Conservation (phyloP, 2,888 invertebrate species). For the Gastracanthus pulcherrimus region DNA sequence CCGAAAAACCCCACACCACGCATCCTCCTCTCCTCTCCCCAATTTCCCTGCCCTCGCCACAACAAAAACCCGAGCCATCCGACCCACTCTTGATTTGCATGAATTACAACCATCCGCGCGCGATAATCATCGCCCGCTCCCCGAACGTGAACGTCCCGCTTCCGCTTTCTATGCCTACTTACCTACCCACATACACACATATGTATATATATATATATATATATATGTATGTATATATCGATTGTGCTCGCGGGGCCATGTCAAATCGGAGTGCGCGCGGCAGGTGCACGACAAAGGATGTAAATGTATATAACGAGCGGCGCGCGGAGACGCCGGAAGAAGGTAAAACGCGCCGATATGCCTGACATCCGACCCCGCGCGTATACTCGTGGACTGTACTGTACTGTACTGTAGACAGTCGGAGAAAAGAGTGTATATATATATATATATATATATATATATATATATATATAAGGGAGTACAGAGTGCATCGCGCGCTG, state of each 20-base stretch:
- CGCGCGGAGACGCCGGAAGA: constrained; percentile 33
- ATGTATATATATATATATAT: background rate
- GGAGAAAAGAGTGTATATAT: background rate
- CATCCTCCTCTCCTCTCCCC: background rate
- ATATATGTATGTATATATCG: background rate
- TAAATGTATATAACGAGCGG: too few relatives aligned
- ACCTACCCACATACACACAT: background rate
- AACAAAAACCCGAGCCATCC: background rate
- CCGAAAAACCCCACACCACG: background rate
- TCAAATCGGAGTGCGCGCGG: background rate
- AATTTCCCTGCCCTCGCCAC: background rate
- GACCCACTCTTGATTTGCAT: constrained; percentile 17
- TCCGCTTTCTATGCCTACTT: constrained; percentile 16
- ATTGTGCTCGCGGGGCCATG: constrained; percentile 7
- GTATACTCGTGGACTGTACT: too few relatives aligned
- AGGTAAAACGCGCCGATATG: constrained; percentile 17
- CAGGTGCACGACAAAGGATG: constrained; percentile 46
- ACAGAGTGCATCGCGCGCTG: background rate
- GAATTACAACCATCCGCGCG: constrained; percentile 23
- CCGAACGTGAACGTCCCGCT: background rate
- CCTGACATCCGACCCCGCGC: constrained; percentile 35
- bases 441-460: too few relatives aligned
- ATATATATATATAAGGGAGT: too few relatives aligned
- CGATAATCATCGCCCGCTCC: constrained; percentile 33
- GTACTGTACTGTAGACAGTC: too few relatives aligned